Evolutionary conservation across 1,140 invertebrate species (phyloP), one percentile per base, ranked within the genome.

Genomic region (Lepidotrigona ventralis): DNA sequence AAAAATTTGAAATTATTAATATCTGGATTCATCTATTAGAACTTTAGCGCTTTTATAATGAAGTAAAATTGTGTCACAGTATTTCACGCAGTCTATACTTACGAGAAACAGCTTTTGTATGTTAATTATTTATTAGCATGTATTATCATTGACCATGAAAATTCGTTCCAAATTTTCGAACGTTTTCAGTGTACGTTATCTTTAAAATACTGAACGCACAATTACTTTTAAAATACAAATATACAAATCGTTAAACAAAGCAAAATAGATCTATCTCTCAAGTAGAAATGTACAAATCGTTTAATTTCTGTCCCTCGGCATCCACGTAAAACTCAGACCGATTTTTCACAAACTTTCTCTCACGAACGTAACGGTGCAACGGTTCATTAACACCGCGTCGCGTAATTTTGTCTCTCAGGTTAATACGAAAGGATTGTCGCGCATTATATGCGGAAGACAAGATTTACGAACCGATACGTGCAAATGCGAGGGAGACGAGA

Each of bases 381-480:
- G 15, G 15, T 39, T 9, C 63, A 29, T 64, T 69, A 79, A 79
- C 26, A 21, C n/a, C 21, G 39, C 39, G 6, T 33, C 51, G 51
- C 77, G 64, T 56, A 68, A 79, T 56, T 69, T 33, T 39, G 29
- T 56, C 69, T 51, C 51, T 53, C 26, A 29, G 33, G 19, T 39
- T 39, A 33, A 21, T 14, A 4, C 19, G 26, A 26, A 39, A 56
- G n/a, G 58, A 17, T 76, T 63, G 19, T 54, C 11, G 58, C 11
- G 60, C 29, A 77, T 77, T 29, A 77, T 29, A 77, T 64, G 58
- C 29, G 58, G 74, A 76, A 63, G 58, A 19, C 17, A 76, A 60
- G 74, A 76, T 76, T 76, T 76, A 76, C 58, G 74, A 63, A 58
- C 33, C 58, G 58, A 76, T 53, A 77, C 46, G 66, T 23, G 66